Conservation (phyloP, 1,140 invertebrate species). For the Drosophila lacertosa region DNA sequence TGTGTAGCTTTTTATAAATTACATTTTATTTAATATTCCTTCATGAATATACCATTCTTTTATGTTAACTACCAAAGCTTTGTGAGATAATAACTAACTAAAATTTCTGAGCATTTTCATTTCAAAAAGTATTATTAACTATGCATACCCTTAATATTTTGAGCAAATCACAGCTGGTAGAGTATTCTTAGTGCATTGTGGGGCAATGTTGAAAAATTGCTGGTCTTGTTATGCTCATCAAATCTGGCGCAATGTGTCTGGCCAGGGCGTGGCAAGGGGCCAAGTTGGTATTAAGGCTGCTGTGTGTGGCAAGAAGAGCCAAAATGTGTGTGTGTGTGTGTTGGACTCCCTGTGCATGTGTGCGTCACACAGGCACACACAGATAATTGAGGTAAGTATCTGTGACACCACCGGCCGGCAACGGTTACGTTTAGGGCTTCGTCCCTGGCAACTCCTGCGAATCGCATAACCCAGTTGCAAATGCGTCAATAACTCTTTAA, state of each 20-base stretch:
- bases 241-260: constrained; percentile 7
- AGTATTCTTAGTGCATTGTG: neutral
- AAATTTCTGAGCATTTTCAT: too few relatives aligned
- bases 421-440: constrained; percentile 30
- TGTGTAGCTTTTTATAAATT: too few relatives aligned
- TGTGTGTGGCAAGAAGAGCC: constrained; percentile 2
- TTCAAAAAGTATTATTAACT: too few relatives aligned
- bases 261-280: constrained; percentile 11
- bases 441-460: constrained; percentile 26
- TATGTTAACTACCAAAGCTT: too few relatives aligned
- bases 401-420: constrained; percentile 21
- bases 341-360: too few relatives aligned
- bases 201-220: neutral
- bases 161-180: too few relatives aligned
- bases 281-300: neutral
- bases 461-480: neutral
- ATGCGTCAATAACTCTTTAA: too few relatives aligned
- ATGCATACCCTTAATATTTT: too few relatives aligned
- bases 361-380: neutral
- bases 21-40: too few relatives aligned
- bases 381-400: neutral
- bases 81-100: too few relatives aligned
- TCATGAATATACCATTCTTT: too few relatives aligned
- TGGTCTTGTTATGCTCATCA: constrained; percentile 8
- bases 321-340: constrained; percentile 3